Conservation (phyloP, 2,113 vertebrate species). For the Saccopteryx bilineata region DNA sequence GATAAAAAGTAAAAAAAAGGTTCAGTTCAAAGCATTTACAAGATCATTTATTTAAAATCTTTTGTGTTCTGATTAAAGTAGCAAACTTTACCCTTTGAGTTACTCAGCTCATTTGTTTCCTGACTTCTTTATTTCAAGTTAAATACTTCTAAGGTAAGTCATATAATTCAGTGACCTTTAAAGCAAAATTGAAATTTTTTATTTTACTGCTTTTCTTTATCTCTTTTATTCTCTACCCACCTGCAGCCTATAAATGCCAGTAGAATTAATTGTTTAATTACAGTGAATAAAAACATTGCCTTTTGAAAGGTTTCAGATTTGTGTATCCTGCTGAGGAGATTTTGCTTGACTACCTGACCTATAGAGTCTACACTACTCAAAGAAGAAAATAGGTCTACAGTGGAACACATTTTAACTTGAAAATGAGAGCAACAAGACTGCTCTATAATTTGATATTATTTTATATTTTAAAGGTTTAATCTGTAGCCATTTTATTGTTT, state of each 20-base stretch:
- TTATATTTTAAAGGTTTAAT: conserved; percentile 52
- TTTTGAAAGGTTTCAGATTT: conserved; percentile 80
- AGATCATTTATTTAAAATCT: conserved; percentile 42
- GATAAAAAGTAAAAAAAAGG: neutral
- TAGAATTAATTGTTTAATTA: conserved; percentile 83
- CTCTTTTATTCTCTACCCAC: conserved; percentile 64
- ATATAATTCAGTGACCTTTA: conserved; percentile 81
- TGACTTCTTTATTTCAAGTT: conserved; percentile 80
- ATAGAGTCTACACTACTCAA: conserved; percentile 30
- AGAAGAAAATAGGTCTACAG: conserved; percentile 54
- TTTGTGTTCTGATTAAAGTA: conserved; percentile 69
- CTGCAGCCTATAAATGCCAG: conserved; percentile 78
- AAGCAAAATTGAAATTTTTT: conserved; percentile 80
- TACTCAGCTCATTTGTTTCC: conserved; percentile 74
- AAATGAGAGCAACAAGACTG: conserved; percentile 13
- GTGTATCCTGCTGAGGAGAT: conserved; percentile 74
- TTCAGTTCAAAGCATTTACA: conserved; percentile 18
- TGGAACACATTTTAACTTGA: conserved; percentile 41
- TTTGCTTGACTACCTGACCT: conserved; percentile 70
- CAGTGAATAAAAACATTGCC: conserved; percentile 74
- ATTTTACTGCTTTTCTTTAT: conserved; percentile 78
- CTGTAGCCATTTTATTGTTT: neutral
- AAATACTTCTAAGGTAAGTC: conserved; percentile 77
- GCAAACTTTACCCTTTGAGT: conserved; percentile 64
- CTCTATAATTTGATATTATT: conserved; percentile 64